Conservation (phyloP, 1,140 invertebrate genomes). For the Bombus pyrosoma region DNA sequence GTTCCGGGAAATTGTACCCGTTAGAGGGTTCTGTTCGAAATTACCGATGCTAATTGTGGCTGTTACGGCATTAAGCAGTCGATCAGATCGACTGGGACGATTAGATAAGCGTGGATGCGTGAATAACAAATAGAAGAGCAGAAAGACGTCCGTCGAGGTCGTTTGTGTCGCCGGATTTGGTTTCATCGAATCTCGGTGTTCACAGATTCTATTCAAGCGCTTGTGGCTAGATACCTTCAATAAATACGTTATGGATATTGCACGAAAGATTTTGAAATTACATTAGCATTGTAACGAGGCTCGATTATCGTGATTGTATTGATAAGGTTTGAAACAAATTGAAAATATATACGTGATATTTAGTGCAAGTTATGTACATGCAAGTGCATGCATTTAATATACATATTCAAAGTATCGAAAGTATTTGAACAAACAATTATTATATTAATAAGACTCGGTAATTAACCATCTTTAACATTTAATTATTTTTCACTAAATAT, state of each 20-base stretch:
- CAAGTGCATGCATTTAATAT: too few relatives aligned
- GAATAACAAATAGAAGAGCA: not conserved
- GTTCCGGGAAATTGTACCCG: conserved; percentile 1
- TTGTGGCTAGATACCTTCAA: too few relatives aligned
- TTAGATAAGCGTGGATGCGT: not conserved
- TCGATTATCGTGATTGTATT: too few relatives aligned
- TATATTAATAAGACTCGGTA: too few relatives aligned
- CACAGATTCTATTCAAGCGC: too few relatives aligned
- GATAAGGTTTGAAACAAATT: not conserved
- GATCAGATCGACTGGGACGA: not conserved
- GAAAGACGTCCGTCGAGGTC: not conserved
- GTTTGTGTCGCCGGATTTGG: not conserved
- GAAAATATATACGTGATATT: not conserved
- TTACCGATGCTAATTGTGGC: conserved; percentile 9
- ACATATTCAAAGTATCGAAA: too few relatives aligned
- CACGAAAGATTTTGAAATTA: not conserved
- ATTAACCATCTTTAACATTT: too few relatives aligned
- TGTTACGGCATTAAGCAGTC: not conserved
- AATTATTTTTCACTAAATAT: too few relatives aligned
- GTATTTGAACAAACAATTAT: too few relatives aligned
- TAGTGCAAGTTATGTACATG: too few relatives aligned
- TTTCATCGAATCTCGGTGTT: not conserved
- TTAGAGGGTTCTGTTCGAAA: conserved; percentile 1
- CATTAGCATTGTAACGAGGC: not conserved
- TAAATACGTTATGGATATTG: too few relatives aligned